phyloP scores from a whole-genome alignment of 2,797 vertebrate species.

The Meda fulgida region DNA sequence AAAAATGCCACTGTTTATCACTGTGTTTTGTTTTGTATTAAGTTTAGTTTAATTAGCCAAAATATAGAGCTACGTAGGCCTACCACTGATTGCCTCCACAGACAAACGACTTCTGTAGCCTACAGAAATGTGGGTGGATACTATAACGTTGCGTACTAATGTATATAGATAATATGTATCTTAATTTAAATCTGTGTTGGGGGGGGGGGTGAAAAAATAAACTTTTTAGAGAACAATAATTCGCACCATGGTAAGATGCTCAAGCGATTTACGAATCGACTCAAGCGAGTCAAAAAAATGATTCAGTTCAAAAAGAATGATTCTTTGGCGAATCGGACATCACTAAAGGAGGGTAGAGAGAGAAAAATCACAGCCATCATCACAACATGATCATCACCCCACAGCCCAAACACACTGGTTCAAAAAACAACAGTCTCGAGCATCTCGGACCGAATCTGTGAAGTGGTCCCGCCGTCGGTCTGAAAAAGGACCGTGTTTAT shows the following conservation, averaged over 20 bases:
- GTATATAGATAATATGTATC: background rate
- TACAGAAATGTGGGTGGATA: background rate
- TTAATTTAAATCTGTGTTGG: background rate
- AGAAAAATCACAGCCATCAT: slow-evolving; percentile 48
- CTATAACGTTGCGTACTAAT: background rate
- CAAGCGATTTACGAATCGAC: background rate
- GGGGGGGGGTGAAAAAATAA: too few species aligned
- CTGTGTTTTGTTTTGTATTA: background rate
- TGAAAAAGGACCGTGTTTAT: slow-evolving; percentile 59
- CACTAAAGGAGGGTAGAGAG: slow-evolving; percentile 21
- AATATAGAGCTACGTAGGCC: background rate
- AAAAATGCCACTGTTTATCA: background rate
- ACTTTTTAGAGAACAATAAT: background rate
- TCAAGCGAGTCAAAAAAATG: background rate
- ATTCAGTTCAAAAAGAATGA: slow-evolving; percentile 43
- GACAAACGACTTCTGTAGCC: background rate
- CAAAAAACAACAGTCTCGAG: slow-evolving; percentile 14
- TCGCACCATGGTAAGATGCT: background rate
- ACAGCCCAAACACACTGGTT: slow-evolving; percentile 27
- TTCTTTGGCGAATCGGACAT: slow-evolving; percentile 39
- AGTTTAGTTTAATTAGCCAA: background rate
- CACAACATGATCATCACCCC: slow-evolving; percentile 52
- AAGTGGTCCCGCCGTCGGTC: slow-evolving; percentile 50
- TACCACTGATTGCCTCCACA: background rate
- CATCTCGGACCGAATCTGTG: slow-evolving; percentile 34